phyloP scores from a whole-genome alignment of 2,888 invertebrate species.

The Drepana falcataria region DNA sequence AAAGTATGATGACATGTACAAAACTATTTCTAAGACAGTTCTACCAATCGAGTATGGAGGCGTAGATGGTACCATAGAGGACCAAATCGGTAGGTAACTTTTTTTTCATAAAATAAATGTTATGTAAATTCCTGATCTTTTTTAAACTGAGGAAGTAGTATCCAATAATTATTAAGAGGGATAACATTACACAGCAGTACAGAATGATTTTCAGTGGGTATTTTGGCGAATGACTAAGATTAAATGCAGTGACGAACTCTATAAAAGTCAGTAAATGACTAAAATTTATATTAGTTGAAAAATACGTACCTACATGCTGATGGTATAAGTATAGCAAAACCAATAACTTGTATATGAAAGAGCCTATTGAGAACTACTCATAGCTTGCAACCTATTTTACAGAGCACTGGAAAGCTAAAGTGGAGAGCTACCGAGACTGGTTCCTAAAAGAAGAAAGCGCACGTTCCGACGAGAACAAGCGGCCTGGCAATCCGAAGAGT shows the following conservation, averaged over 20 bases:
- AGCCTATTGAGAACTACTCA: no score
- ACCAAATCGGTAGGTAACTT: conserved; percentile 59
- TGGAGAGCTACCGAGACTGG: conserved; percentile 44
- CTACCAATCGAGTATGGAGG: conserved; percentile 80
- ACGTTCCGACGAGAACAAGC: conserved; percentile 70
- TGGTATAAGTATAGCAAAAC: no score
- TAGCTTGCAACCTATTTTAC: conserved; percentile 11
- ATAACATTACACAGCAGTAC: no score
- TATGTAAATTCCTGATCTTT: neutral
- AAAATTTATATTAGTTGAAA: no score
- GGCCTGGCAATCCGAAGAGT: conserved; percentile 61
- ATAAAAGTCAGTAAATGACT: no score
- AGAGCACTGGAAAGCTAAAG: conserved; percentile 49
- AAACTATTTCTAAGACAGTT: conserved; percentile 66
- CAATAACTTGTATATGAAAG: neutral
- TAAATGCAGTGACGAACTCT: no score
- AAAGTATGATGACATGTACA: conserved; percentile 63
- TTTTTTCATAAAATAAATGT: neutral
- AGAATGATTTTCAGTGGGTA: no score
- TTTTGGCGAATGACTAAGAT: no score
- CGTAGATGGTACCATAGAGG: conserved; percentile 64
- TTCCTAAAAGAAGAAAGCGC: conserved; percentile 47
- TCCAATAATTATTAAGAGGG: no score
- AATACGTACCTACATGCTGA: no score
- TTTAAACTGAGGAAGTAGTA: no score